phyloP scores from a whole-genome alignment of 2,888 invertebrate species.

The Meganola albula region DNA sequence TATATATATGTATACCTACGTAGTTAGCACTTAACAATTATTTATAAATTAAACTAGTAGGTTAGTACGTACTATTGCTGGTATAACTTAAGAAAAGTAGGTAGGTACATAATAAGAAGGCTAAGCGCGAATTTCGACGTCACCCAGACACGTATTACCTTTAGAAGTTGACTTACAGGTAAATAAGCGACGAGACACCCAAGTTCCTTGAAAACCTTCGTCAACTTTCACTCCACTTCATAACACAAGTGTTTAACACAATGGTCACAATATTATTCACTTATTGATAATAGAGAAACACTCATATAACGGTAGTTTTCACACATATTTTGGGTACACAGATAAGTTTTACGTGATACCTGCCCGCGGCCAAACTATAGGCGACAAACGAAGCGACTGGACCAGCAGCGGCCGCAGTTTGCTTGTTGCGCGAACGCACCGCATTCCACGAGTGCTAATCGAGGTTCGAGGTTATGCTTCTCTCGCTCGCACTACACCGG shows the following conservation, averaged over 20 bases:
- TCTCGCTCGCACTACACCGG: constrained; percentile 43
- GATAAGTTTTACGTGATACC: constrained; percentile 34
- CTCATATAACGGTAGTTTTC: constrained; percentile 54
- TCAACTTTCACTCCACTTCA: constrained; percentile 70
- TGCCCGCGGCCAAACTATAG: constrained; percentile 44
- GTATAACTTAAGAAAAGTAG: too few species aligned
- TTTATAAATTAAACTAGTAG: too few species aligned
- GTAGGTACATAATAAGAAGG: constrained; percentile 20
- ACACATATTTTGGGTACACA: constrained; percentile 67
- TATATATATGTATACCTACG: too few species aligned
- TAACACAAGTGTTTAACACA: constrained; percentile 64
- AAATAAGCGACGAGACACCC: constrained; percentile 57
- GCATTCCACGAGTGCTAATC: constrained; percentile 66
- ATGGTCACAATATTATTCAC: constrained; percentile 59
- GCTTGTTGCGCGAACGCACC: constrained; percentile 64
- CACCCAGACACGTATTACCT: constrained; percentile 64
- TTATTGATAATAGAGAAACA: constrained; percentile 51
- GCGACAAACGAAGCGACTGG: constrained; percentile 64
- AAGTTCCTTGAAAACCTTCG: constrained; percentile 58
- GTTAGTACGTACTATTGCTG: constrained; percentile 1
- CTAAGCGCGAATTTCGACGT: constrained; percentile 50
- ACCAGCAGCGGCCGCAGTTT: constrained; percentile 42
- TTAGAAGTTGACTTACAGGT: constrained; percentile 59
- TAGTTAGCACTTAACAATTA: too few species aligned
- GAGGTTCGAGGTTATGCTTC: constrained; percentile 44